Conservation (phyloP, 2,888 invertebrate species). For the Magallana nippona region DNA sequence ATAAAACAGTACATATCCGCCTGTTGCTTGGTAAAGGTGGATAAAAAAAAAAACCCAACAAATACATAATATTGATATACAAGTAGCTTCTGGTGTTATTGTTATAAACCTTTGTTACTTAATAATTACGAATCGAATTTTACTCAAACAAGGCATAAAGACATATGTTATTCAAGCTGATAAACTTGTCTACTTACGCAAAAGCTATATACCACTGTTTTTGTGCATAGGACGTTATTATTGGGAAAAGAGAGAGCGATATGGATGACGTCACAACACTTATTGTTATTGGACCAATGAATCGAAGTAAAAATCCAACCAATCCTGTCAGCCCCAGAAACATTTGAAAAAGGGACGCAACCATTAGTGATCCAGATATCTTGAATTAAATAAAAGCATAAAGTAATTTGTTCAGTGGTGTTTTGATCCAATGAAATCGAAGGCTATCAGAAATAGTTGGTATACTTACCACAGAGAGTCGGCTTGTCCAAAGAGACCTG, state of each 20-base stretch:
- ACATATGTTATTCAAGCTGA: not conserved
- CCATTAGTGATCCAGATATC: slow-evolving; percentile 90
- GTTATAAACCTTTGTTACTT: too few species aligned
- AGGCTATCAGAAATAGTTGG: not conserved
- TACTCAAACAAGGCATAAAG: too few species aligned
- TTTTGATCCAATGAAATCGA: not conserved
- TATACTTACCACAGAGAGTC: not conserved
- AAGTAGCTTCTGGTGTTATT: too few species aligned
- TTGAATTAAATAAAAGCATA: slow-evolving; percentile 49
- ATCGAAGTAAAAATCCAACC: slow-evolving; percentile 87
- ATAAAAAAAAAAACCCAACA: too few species aligned
- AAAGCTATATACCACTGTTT: slow-evolving; percentile 91
- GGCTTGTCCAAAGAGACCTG: not conserved
- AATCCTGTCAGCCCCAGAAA: slow-evolving; percentile 86
- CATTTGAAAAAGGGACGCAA: slow-evolving; percentile 88
- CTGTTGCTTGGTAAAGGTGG: too few species aligned
- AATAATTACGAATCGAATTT: too few species aligned
- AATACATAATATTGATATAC: too few species aligned
- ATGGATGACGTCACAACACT: slow-evolving; percentile 91
- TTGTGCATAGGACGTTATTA: slow-evolving; percentile 88
- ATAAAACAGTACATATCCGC: too few species aligned
- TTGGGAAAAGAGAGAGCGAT: slow-evolving; percentile 89
- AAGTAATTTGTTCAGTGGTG: not conserved
- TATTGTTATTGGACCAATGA: slow-evolving; percentile 91
- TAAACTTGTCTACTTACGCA: slow-evolving; percentile 83